Evolutionary conservation across 2,797 vertebrate genomes (phyloP), one percentile per base, ranked within the genome.

Genomic region (Anguilla anguilla): DNA sequence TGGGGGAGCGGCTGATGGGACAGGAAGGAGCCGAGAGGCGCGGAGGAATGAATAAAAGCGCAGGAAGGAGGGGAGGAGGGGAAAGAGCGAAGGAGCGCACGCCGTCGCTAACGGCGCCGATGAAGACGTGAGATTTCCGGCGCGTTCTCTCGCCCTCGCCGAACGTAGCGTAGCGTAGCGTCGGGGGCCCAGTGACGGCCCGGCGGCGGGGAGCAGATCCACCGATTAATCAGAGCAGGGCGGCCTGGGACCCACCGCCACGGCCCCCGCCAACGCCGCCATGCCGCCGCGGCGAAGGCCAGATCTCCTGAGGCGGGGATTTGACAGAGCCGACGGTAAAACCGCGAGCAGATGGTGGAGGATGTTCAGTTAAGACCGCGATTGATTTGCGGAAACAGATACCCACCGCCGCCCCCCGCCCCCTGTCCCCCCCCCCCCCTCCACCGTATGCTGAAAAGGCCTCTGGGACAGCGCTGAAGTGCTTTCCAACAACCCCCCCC

Each of bases 371-470:
- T 97, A 99, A 95, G 95, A 94, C 95, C 95, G 96, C 95, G 93
- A 95, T 96, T 96, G 97, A 99, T 99, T 97, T 97, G 95, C 91
- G 96, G 97, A 97, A 97, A 96, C 95, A 95, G 97, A 98, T 97
- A 95, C 96, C 92, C 89, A 22, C 25, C 10, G 19, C 19, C 22
- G 22, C 61, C 22, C 22, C 61, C 61, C 25, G 2, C 19, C 19
- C 22, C 61, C 61, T n/a, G n/a, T n/a, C n/a, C n/a, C 61, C 25
- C 10, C 19, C 19, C 22, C 61, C 61, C 22, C 22, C 61, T 1
- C 5, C 61, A 0, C 55, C 55, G 10, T 97, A 97, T 94, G 90
- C 92, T 95, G 96, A 98, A 96, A 96, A 94, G 95, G 96, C 98
- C 97, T 95, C 93, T 94, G 98, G 97, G 97, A 98, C 91, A 55